These are phyloP conservation scores for Rhamphomyia laevipes DNA, from an alignment of 2,888 invertebrate genomes.

Conservation along the genomic window DNA sequence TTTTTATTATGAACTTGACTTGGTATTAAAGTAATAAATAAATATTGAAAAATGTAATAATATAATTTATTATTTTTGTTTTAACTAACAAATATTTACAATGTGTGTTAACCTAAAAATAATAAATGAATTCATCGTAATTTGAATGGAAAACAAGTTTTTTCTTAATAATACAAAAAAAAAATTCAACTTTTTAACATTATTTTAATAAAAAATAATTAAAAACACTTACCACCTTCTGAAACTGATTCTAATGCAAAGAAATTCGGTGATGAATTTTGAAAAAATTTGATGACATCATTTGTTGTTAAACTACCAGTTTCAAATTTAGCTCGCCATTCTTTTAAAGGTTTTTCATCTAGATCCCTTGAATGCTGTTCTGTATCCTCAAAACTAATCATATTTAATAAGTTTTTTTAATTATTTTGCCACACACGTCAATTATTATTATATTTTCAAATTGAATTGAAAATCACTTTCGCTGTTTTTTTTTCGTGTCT, in stretches of 20 bases:
- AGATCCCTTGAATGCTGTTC: constrained; percentile 1
- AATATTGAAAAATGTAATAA: too few species aligned
- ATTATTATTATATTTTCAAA: too few species aligned
- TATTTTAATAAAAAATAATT: constrained; percentile 14
- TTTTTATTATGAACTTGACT: not conserved
- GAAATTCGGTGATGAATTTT: constrained; percentile 31
- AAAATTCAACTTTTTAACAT: constrained; percentile 11
- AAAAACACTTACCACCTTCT: constrained; percentile 30
- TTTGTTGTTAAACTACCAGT: constrained; percentile 28
- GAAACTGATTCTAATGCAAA: constrained; percentile 29
- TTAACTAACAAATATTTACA: too few species aligned
- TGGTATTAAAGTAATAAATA: too few species aligned
- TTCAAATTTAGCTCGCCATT: constrained; percentile 35
- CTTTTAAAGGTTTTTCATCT: constrained; percentile 26
- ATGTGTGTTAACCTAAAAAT: too few species aligned
- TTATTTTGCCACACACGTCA: too few species aligned
- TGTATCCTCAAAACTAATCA: constrained; percentile 13
- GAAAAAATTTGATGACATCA: constrained; percentile 33
- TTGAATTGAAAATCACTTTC: too few species aligned
- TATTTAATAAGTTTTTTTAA: not conserved
- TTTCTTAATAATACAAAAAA: constrained; percentile 17
- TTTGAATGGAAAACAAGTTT: constrained; percentile 16
- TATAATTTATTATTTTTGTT: too few species aligned
- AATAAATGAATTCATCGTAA: not conserved
- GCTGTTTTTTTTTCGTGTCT: too few species aligned